phyloP scores from a whole-genome alignment of 2,797 vertebrate species.

The Sphenodon punctatus region DNA sequence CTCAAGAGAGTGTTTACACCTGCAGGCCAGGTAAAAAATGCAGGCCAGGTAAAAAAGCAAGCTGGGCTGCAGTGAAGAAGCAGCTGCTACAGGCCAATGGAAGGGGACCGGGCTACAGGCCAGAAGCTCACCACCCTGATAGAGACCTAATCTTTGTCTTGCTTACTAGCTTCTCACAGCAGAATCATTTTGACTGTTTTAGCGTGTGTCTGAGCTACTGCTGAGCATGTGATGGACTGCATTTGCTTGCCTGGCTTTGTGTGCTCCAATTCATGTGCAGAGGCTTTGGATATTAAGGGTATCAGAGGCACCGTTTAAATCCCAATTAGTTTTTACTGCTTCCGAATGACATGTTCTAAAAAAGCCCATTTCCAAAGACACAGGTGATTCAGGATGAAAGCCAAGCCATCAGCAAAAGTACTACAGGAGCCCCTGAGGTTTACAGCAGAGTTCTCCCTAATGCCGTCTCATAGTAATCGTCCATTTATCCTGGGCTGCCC shows the following conservation, averaged over 20 bases:
- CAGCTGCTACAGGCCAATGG: no score
- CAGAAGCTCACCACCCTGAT: no score
- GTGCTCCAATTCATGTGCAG: no score
- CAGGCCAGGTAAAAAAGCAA: no score
- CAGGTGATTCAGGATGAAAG: not conserved
- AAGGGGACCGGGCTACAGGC: no score
- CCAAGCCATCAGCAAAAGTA: not conserved
- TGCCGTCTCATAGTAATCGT: not conserved
- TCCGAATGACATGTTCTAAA: not conserved
- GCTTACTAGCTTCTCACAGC: not conserved
- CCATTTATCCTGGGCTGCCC: accelerated
- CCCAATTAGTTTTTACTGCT: accelerated
- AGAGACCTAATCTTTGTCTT: no score
- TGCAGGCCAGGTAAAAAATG: no score
- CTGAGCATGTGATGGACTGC: not conserved
- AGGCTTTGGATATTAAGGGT: not conserved
- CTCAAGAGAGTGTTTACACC: no score
- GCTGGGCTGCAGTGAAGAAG: no score
- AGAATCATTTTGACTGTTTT: not conserved
- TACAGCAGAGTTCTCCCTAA: not conserved
- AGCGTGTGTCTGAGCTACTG: not conserved
- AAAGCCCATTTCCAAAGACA: not conserved
- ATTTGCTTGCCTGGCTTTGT: not conserved
- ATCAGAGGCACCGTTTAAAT: not conserved
- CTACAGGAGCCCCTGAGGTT: not conserved